Evolutionary conservation across 2,888 invertebrate genomes (phyloP), one percentile per base, ranked within the genome.

Genomic region (Tryphoninae sp.): DNA sequence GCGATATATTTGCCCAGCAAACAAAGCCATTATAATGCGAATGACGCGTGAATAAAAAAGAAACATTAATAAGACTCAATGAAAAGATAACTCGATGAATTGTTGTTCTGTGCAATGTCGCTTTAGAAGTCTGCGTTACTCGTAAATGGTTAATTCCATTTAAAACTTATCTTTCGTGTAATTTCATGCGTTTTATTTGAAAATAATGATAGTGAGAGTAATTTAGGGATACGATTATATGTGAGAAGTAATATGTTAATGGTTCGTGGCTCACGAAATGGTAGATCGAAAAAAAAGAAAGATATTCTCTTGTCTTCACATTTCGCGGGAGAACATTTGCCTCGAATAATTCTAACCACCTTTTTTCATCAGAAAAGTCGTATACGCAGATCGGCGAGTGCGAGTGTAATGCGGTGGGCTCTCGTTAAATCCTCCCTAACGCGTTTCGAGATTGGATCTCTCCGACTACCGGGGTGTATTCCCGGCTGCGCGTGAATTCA

Each of bases 381-480:
- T 26, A 19, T 62, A 19, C 19, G 42, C 40, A 42, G 2, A 40
- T 42, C 42, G n/a, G 7, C 42, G 42, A 62, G 62, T 40, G 49
- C 22, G 23, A 13, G 22, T 19, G 45, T 69, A 23, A 69, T 33
- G 19, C 40, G 19, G 45, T 64, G 23, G 58, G 19, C 45, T 58
- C 65, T 61, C 58, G 78, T 81, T 81, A 51, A 72, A 72, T 65
- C 59, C 40, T 68, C 26, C 51, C 51, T 65, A 65, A 58, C 58
- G 74, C 55, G 61, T 69, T 76, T 80, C 45, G 80, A 62, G 61
- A 69, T 80, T 26, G 69, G 76, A 80, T 80, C 76, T 61, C 76
- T 49, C 55, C 26, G 51, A 65, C 16, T 74, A 26, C 26, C 16
- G 23, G 22, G 62, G 45, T 53, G 62, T 64, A 59, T 19, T 74